Conservation (phyloP, 2,888 invertebrate species). For the Erpobdella octoculata region DNA sequence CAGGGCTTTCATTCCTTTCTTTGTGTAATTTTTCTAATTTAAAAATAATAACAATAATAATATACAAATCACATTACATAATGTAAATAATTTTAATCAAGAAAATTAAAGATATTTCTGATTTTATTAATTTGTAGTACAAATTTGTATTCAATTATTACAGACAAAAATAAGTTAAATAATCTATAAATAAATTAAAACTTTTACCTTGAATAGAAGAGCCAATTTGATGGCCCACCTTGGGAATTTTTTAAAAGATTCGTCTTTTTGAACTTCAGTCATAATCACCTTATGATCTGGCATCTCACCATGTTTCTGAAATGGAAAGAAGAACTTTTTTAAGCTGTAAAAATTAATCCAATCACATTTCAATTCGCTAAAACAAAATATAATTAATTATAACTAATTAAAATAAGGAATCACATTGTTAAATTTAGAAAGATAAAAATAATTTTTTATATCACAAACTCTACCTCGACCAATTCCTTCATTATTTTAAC, state of each 20-base stretch:
- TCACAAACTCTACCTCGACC: slow-evolving; percentile 44
- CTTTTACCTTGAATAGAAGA: slow-evolving; percentile 70
- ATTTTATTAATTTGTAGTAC: too few relatives aligned
- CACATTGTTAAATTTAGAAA: not conserved
- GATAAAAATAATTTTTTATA: not conserved
- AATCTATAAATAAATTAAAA: too few relatives aligned
- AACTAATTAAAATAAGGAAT: not conserved
- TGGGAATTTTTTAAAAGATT: slow-evolving; percentile 81
- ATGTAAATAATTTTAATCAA: too few relatives aligned
- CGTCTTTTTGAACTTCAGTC: slow-evolving; percentile 61
- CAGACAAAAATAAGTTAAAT: too few relatives aligned
- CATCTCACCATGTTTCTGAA: slow-evolving; percentile 53
- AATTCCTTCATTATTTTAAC: slow-evolving; percentile 71
- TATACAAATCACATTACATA: too few relatives aligned
- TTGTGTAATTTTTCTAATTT: too few relatives aligned
- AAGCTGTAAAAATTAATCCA: not conserved
- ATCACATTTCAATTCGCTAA: not conserved
- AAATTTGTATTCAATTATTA: too few relatives aligned
- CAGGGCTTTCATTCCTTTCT: too few relatives aligned
- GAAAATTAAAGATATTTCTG: too few relatives aligned
- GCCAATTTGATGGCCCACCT: slow-evolving; percentile 98
- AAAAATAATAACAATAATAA: too few relatives aligned
- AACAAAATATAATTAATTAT: not conserved
- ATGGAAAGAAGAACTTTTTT: not conserved
- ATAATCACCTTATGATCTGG: slow-evolving; percentile 90